Evolutionary conservation across 2,113 vertebrate species (phyloP), one percentile per base, ranked within the genome.

Genomic region (Phylloscopus trochiloides): DNA sequence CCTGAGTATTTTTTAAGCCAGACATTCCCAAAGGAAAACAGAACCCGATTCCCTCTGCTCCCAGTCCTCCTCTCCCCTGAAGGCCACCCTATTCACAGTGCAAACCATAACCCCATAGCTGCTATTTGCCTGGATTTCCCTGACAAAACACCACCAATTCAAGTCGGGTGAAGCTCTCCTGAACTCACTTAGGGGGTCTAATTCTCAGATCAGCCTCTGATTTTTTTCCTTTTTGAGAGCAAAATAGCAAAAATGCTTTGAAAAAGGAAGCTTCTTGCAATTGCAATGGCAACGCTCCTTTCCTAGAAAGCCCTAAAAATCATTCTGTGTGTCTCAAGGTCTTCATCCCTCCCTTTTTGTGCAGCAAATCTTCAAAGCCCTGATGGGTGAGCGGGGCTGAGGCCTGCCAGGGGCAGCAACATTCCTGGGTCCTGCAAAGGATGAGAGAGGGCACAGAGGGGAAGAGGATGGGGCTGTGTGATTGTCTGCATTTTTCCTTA

Each of bases 401-500:
- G 38, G 65, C 72, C 65, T 84, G 86, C 55, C 61, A 50, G 82
- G 81, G 87, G 45, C 21, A 3, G 58, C 5, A 1, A 66, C 74
- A 74, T 88, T 94, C 84, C 81, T 14, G 3, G 55, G 48, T 86
- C 90, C 73, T 59, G 70, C 4, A 18, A 54, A 88, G 67, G 45
- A 66, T 22, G 47, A 87, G 61, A 83, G 75, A 73, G 94, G 78
- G 58, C 93, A 73, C 17, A 12, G 67, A 93, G 59, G 59, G 55
- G 73, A 80, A 90, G 42, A 62, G 73, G 81, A 62, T 4, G 16
- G 57, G 38, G 48, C 55, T 74, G 12, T 21, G 66, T 94, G 80
- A 76, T 70, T 87, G 76, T 91, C 94, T 91, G 83, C 92, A 86
- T 94, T 97, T 96, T 94, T 93, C 76, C 80, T 42, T 84, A 86